These are phyloP conservation scores for Sabellastarte sp. DNA, from an alignment of 2,888 invertebrate species.

Conservation along the genomic window DNA sequence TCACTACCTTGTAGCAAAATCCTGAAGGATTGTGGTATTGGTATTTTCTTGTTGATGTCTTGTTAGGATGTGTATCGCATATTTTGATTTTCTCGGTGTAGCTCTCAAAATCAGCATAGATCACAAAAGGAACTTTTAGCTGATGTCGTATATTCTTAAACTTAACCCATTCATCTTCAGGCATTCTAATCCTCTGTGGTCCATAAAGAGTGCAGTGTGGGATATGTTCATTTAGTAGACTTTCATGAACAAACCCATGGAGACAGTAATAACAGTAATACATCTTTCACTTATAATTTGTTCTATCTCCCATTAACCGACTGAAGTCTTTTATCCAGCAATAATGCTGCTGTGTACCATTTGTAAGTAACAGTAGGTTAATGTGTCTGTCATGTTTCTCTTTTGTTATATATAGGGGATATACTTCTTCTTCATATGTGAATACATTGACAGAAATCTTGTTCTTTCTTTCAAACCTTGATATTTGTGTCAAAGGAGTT, in stretches of 20 bases:
- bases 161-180: background rate
- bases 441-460: constrained; percentile 20
- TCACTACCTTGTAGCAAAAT: background rate
- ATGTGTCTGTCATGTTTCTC: constrained; percentile 5
- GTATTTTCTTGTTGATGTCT: constrained; percentile 5
- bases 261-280: constrained; percentile 18
- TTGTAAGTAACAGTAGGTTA: constrained; percentile 15
- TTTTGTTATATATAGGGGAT: constrained; percentile 19
- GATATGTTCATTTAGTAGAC: constrained; percentile 7
- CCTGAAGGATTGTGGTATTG: background rate
- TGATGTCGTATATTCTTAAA: background rate
- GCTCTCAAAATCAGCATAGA: constrained; percentile 11
- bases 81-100: background rate
- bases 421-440: constrained; percentile 18
- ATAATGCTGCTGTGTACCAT: constrained; percentile 13
- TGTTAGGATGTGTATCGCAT: background rate
- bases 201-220: background rate
- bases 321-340: constrained; percentile 21
- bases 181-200: background rate
- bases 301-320: constrained; percentile 7
- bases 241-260: constrained; percentile 13
- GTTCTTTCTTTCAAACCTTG: constrained; percentile 23
- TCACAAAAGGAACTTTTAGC: background rate
- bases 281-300: background rate
- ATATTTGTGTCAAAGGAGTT: constrained; percentile 12